These are phyloP conservation scores for Megaustenia siamemsis DNA, from an alignment of 2,888 invertebrate species.

Conservation along the genomic window DNA sequence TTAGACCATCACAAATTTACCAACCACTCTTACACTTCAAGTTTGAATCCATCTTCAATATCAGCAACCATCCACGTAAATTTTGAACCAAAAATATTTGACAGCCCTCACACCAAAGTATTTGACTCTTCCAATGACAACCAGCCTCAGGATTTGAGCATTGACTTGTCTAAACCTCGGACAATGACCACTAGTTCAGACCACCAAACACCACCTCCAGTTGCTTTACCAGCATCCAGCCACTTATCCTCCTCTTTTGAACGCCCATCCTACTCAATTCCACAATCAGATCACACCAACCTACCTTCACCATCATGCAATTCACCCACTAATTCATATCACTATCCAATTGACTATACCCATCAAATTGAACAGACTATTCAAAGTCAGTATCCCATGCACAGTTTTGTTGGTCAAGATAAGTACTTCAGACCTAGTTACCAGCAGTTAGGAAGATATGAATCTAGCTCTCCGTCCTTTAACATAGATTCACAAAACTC, in stretches of 20 bases:
- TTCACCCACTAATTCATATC: background rate
- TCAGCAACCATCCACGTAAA: background rate
- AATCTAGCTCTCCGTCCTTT: background rate
- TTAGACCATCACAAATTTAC: background rate
- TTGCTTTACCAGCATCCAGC: background rate
- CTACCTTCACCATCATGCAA: background rate
- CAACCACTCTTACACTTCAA: background rate
- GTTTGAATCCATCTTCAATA: background rate
- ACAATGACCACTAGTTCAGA: background rate
- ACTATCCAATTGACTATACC: background rate
- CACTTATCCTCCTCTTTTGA: background rate
- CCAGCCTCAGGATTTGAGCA: conserved; percentile 41
- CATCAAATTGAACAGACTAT: background rate
- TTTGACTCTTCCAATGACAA: background rate
- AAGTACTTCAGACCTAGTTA: background rate
- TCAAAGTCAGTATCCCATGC: background rate
- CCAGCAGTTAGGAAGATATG: background rate
- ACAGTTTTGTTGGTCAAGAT: background rate
- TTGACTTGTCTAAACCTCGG: background rate
- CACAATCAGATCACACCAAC: background rate
- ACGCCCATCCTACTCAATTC: background rate
- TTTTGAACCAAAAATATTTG: background rate
- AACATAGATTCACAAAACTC: background rate
- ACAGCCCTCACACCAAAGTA: background rate
- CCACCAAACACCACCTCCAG: background rate